Conservation (phyloP, 2,113 vertebrate genomes). For the Sebastes schlegelii region DNA sequence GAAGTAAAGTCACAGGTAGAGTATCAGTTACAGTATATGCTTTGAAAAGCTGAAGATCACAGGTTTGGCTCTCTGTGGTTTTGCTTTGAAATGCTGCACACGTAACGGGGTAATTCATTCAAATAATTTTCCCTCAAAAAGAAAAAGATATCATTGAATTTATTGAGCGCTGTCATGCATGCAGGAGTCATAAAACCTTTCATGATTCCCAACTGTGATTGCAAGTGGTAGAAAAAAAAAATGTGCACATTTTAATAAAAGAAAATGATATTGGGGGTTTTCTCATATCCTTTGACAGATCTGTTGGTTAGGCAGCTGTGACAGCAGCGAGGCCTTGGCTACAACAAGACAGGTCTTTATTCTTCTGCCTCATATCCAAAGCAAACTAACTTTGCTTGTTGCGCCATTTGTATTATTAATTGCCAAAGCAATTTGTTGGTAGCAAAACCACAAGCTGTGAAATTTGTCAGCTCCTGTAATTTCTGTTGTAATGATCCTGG, state of each 20-base stretch:
- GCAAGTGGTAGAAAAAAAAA: constrained; percentile 37
- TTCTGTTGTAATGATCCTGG: constrained; percentile 35
- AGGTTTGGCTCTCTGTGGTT: neutral
- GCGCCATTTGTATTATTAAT: constrained; percentile 20
- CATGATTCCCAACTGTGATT: constrained; percentile 64
- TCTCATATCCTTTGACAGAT: constrained; percentile 77
- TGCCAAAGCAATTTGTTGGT: constrained; percentile 23
- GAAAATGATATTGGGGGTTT: constrained; percentile 64
- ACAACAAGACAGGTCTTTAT: constrained; percentile 17
- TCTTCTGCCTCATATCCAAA: constrained; percentile 29
- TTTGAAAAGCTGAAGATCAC: constrained; percentile 23
- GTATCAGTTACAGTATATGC: neutral
- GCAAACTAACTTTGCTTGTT: constrained; percentile 17
- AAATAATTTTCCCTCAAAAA: constrained; percentile 16
- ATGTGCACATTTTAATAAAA: constrained; percentile 71
- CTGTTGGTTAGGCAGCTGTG: constrained; percentile 53
- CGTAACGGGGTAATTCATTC: constrained; percentile 20
- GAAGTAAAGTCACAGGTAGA: constrained; percentile 30
- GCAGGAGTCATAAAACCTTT: constrained; percentile 52
- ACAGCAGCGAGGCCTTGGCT: constrained; percentile 33
- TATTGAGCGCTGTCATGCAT: constrained; percentile 71
- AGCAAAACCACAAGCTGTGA: constrained; percentile 17
- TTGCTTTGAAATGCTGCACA: constrained; percentile 34
- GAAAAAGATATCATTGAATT: constrained; percentile 38
- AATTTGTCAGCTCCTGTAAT: constrained; percentile 25